Conservation (phyloP, 2,888 invertebrate genomes). For the Dorcus hopei region DNA sequence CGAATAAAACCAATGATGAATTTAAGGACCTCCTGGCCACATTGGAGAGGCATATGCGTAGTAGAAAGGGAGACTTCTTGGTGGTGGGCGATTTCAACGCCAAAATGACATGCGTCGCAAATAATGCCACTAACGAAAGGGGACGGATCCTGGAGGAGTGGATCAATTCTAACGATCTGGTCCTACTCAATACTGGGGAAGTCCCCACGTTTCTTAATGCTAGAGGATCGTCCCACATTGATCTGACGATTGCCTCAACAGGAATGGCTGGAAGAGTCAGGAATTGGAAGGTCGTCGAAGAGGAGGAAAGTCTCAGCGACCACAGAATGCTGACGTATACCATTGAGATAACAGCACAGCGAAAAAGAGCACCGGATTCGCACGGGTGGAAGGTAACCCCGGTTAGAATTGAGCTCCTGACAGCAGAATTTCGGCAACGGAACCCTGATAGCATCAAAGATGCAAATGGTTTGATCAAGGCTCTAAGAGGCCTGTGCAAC, state of each 20-base stretch:
- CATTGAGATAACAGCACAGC: no score
- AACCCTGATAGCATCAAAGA: no score
- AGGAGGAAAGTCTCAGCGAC: neutral
- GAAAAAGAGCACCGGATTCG: no score
- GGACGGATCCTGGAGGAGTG: conserved; percentile 16
- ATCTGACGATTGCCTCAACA: conserved; percentile 7
- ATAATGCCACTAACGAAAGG: conserved; percentile 1
- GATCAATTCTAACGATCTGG: conserved; percentile 1
- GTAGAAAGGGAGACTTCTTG: neutral
- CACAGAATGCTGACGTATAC: neutral
- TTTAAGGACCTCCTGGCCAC: conserved; percentile 12
- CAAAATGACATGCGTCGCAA: conserved; percentile 3
- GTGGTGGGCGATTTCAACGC: conserved; percentile 4
- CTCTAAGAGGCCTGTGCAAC: no score
- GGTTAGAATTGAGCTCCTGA: no score
- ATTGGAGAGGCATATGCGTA: conserved; percentile 10
- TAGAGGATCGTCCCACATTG: conserved; percentile 12
- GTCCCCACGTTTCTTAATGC: conserved; percentile 8
- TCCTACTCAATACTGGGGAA: conserved; percentile 10
- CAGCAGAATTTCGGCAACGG: no score
- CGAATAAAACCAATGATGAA: conserved; percentile 11
- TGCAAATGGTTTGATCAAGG: no score
- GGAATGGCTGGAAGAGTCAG: neutral
- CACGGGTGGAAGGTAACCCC: no score
- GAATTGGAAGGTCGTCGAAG: conserved; percentile 4